Base-by-base conservation (phyloP, 2,888 invertebrate genomes). In the Aricia artaxerxes region DNA sequence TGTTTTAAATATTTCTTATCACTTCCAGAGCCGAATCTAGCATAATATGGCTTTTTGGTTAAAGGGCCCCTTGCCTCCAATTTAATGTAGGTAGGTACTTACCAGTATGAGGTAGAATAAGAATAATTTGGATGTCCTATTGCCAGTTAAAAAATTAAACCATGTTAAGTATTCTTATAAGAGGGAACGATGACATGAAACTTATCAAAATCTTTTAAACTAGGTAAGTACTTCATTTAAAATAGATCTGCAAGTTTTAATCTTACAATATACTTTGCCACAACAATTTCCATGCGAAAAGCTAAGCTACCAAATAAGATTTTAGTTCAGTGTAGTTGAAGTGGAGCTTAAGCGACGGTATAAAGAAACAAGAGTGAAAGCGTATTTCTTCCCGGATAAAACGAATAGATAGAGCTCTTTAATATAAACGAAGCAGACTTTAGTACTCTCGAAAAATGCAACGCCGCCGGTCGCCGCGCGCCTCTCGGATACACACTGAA, bases 401-500 rank as follows among this genome's bases (percentile, higher is more conserved):
- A 93, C 93, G 93, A 93, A 93, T 93, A 93, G 93, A 93, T 93
- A 93, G 93, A 93, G 93, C 92, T 93, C 92, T 93, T 93, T 93
- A 93, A 93, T 93, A 93, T 93, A 93, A 93, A 93, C 93, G 93
- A 93, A 93, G 93, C 92, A 91, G 93, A 90, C 92, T 93, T 92
- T 92, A 92, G 92, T 92, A 92, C 92, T 91, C 91, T 92, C 93
- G 89, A 93, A 93, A 93, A 93, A 92, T 92, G 92, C 91, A 92
- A 90, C 89, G 90, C 85, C 86, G 86, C 87, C 89, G 89, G 87
- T 86, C 86, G 64, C 31, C n/a, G 6, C n/a, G 61, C 7, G 24
- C 61, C 64, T 9, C 24, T 31, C 64, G 88, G 89, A 89, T 88
- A 91, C 90, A 89, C 86, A 86, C 87, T 93, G 92, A 92, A 93